Conservation (phyloP, 2,797 vertebrate species). For the Picus viridis region DNA sequence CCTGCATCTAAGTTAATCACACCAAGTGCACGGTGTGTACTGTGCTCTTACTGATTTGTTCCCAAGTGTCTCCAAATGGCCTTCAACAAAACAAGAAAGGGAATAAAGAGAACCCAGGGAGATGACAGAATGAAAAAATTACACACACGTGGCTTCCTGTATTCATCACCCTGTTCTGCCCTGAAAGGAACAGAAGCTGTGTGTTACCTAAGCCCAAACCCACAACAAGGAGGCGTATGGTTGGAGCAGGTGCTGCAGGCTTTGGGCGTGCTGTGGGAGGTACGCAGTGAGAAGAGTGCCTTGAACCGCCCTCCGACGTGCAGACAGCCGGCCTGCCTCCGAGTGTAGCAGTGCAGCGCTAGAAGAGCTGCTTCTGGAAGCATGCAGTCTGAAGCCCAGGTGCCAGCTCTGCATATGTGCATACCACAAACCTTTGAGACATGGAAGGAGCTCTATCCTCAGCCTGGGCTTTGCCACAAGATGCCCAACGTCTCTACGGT, state of each 20-base stretch:
- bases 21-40: not conserved
- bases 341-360: rapidly evolving
- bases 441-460: not conserved
- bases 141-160: not conserved
- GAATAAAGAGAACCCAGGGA: not conserved
- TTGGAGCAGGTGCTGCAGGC: slow-evolving; percentile 19
- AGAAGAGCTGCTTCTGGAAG: not conserved
- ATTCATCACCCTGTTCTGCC: not conserved
- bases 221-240: not conserved
- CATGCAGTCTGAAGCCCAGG: rapidly evolving
- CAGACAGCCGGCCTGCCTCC: not conserved
- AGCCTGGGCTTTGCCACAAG: no score
- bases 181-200: not conserved
- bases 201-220: not conserved
- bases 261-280: not conserved
- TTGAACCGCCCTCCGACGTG: not conserved
- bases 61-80: slow-evolving; percentile 27
- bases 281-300: not conserved
- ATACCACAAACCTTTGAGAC: rapidly evolving
- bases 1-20: slow-evolving; percentile 15
- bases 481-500: no score
- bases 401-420: rapidly evolving
- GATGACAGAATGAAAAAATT: slow-evolving; percentile 18
- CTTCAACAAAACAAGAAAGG: not conserved
- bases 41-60: slow-evolving; percentile 13